Evolutionary conservation across 2,888 invertebrate species (phyloP).

Genomic region (Tigriopus californicus): DNA sequence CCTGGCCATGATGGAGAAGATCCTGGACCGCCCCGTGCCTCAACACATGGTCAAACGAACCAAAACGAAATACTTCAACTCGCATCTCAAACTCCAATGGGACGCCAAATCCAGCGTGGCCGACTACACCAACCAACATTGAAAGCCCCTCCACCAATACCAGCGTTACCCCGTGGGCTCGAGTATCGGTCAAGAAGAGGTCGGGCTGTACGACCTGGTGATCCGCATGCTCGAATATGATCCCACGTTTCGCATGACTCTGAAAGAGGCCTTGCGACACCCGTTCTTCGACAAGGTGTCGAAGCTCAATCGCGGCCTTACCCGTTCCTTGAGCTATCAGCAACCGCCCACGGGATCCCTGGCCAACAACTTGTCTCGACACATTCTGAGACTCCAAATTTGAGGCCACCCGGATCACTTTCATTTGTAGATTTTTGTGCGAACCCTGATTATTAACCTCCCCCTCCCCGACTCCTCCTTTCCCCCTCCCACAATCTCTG

Average conservation of each 20-base stretch:
- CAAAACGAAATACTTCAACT: slow-evolving; percentile 90
- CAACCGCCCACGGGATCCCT: neutral
- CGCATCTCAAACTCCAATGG: slow-evolving; percentile 87
- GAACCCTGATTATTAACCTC: too few species aligned
- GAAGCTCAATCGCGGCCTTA: neutral
- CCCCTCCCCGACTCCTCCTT: too few species aligned
- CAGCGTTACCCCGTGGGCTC: neutral
- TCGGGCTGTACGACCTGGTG: slow-evolving; percentile 67
- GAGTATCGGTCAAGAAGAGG: slow-evolving; percentile 24
- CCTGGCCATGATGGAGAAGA: slow-evolving; percentile 99
- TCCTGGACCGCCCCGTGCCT: slow-evolving; percentile 75
- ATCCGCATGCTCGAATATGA: slow-evolving; percentile 93
- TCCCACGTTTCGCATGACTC: slow-evolving; percentile 67
- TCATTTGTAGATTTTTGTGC: too few species aligned
- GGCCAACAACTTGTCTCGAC: neutral
- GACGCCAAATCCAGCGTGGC: slow-evolving; percentile 90
- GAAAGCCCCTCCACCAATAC: slow-evolving; percentile 55
- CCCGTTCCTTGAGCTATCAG: neutral
- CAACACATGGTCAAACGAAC: slow-evolving; percentile 66
- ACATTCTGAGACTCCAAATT: slow-evolving; percentile 8
- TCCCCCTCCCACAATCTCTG: too few species aligned
- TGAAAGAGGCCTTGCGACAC: slow-evolving; percentile 71
- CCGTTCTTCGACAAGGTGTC: slow-evolving; percentile 50
- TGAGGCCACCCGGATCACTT: too few species aligned
- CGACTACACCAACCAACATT: slow-evolving; percentile 91